A percentile compares a stretch with the other conserved stretches of the same genome.
These are phyloP conservation scores for Aquatica leii DNA, from an alignment of 2,888 invertebrate genomes.

Conservation along the genomic window DNA sequence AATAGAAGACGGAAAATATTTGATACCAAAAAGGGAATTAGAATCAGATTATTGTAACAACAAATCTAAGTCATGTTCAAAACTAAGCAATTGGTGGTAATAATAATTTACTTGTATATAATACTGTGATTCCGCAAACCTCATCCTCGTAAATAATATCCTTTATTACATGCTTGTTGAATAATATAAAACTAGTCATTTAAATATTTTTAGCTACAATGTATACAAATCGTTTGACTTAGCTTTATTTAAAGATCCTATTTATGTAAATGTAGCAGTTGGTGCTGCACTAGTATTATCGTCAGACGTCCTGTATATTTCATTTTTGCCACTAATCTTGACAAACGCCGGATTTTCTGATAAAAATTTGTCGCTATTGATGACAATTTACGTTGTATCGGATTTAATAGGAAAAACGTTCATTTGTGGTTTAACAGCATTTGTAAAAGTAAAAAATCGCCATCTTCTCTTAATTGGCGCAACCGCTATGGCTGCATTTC, in stretches of 20 bases:
- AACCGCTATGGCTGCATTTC: neutral
- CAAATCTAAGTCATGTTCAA: too few relatives aligned
- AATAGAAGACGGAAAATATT: too few relatives aligned
- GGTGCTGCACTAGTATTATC: neutral
- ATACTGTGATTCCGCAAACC: too few relatives aligned
- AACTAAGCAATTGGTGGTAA: too few relatives aligned
- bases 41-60: too few relatives aligned
- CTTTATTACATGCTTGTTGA: too few relatives aligned
- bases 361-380: neutral
- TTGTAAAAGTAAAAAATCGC: neutral
- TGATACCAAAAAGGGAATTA: too few relatives aligned
- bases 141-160: too few relatives aligned
- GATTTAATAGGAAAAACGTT: neutral
- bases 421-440: neutral
- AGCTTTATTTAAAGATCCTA: neutral
- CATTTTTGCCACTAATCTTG: neutral
- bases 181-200: too few relatives aligned
- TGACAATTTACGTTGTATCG: neutral
- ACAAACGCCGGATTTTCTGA: neutral
- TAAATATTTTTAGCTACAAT: too few relatives aligned
- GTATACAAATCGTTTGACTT: neutral
- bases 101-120: too few relatives aligned
- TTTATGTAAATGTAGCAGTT: neutral
- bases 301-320: neutral
- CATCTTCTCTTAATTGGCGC: neutral